Percentiles rank a stretch among this genome's conserved stretches.
These are phyloP conservation scores for Lucifuga dentata DNA, from an alignment of 2,113 vertebrate genomes.

Conservation along the genomic window DNA sequence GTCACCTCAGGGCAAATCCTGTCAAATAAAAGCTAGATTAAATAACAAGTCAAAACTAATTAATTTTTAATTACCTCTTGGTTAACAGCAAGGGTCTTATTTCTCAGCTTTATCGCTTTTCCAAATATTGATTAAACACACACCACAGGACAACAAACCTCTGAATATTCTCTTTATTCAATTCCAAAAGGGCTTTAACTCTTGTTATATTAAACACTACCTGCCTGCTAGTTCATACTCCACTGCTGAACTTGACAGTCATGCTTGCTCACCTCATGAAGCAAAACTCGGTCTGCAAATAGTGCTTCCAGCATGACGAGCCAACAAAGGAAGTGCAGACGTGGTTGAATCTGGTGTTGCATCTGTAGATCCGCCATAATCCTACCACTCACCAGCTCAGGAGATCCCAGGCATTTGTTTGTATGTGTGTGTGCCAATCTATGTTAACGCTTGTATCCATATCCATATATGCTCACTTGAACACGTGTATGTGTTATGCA, in stretches of 20 bases:
- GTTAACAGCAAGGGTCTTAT: neutral
- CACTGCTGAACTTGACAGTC: constrained; percentile 3
- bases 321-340: constrained; percentile 72
- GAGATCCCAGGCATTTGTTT: constrained; percentile 20
- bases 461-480: too few relatives aligned
- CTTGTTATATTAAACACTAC: neutral
- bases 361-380: constrained; percentile 58
- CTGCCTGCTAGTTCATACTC: neutral
- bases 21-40: neutral
- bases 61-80: neutral
- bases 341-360: constrained; percentile 48
- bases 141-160: too few relatives aligned
- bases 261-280: constrained; percentile 12
- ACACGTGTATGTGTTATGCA: too few relatives aligned
- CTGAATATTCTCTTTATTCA: too few relatives aligned
- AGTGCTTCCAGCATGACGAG: constrained; percentile 46
- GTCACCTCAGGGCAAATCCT: neutral
- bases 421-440: neutral
- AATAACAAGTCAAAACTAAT: neutral
- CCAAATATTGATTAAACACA: neutral
- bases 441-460: too few relatives aligned
- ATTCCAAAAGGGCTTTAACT: too few relatives aligned
- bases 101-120: too few relatives aligned
- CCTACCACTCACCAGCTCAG: constrained; percentile 43
- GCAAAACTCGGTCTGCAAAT: constrained; percentile 42